Percentiles rank a stretch among this genome's conserved stretches.
Conservation (phyloP, 2,888 invertebrate species). For the Drosophila neutralis region DNA sequence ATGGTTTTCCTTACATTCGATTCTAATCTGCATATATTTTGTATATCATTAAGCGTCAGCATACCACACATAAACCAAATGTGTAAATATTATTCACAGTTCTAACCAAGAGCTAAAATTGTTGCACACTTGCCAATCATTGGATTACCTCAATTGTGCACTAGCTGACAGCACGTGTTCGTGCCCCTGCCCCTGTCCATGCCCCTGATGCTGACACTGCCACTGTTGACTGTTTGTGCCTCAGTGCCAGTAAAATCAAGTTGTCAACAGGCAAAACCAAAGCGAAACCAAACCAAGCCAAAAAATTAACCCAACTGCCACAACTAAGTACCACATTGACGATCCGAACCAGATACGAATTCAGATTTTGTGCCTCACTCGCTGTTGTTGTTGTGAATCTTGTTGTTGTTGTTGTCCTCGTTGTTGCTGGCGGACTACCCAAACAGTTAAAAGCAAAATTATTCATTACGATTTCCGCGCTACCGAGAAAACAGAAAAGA, state of each 20-base stretch:
- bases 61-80: not conserved
- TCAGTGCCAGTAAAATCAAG: constrained; percentile 30
- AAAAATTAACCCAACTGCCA: constrained; percentile 55
- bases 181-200: not conserved
- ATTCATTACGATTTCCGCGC: constrained; percentile 79
- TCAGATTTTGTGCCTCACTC: constrained; percentile 33
- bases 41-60: not conserved
- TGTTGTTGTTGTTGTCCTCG: constrained; percentile 4
- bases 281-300: constrained; percentile 50
- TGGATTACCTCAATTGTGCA: not conserved
- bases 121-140: not conserved
- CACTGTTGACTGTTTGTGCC: constrained; percentile 15
- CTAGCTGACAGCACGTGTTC: not conserved
- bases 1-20: not conserved
- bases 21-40: not conserved
- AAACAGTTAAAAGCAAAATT: constrained; percentile 74
- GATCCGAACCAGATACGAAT: constrained; percentile 64
- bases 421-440: constrained; percentile 28
- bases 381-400: constrained; percentile 1
- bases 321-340: constrained; percentile 37
- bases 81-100: not conserved
- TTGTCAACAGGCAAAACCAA: constrained; percentile 41
- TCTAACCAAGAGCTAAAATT: not conserved
- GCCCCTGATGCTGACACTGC: not conserved
- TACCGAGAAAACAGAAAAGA: constrained; percentile 32